These are phyloP conservation scores for Lithophane semibrunnea DNA, from an alignment of 2,888 invertebrate species.

Conservation along the genomic window DNA sequence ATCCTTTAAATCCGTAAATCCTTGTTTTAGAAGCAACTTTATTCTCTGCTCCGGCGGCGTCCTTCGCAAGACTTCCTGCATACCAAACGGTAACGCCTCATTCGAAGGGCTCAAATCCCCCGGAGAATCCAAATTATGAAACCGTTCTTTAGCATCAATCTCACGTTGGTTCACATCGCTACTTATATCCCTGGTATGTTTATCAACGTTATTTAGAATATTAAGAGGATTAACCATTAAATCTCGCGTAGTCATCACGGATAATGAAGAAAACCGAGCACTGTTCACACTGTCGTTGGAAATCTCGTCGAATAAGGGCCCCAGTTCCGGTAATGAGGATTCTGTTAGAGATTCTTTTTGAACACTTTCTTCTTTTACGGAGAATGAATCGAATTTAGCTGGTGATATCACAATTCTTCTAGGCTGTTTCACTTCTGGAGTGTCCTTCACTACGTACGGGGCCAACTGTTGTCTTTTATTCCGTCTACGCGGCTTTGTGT, in stretches of 20 bases:
- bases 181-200: conserved; percentile 57
- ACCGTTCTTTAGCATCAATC: conserved; percentile 46
- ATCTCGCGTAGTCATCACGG: conserved; percentile 60
- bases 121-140: conserved; percentile 74
- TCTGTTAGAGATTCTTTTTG: background rate
- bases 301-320: conserved; percentile 71
- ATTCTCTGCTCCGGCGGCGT: conserved; percentile 48
- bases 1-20: conserved; percentile 75
- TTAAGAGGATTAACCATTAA: conserved; percentile 64
- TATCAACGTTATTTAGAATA: conserved; percentile 58
- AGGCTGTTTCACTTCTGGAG: conserved; percentile 38
- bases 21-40: conserved; percentile 77
- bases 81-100: conserved; percentile 14
- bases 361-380: conserved; percentile 1
- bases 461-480: conserved; percentile 63
- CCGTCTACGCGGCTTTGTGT: conserved; percentile 48
- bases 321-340: conserved; percentile 53
- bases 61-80: conserved; percentile 26
- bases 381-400: conserved; percentile 50
- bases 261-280: conserved; percentile 71
- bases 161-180: conserved; percentile 65
- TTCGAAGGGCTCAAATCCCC: background rate
- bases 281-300: conserved; percentile 71
- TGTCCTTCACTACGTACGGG: conserved; percentile 78
- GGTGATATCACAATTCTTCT: conserved; percentile 74